Evolutionary conservation across 1,140 invertebrate genomes (phyloP).

Genomic region (Drosophila persimilis): DNA sequence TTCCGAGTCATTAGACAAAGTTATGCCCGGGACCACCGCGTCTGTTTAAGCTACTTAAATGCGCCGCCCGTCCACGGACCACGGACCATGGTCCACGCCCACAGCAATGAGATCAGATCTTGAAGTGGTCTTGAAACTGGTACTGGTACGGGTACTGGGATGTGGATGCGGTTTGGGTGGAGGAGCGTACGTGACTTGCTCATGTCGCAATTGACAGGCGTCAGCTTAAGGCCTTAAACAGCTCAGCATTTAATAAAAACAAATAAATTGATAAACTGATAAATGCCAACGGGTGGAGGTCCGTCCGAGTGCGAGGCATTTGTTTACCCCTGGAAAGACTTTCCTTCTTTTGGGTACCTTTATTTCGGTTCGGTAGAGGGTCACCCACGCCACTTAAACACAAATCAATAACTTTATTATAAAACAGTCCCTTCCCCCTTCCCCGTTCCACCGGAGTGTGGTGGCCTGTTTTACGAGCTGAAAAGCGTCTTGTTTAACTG

Average conservation of each 20-base stretch:
- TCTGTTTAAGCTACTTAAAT: conserved; percentile 82
- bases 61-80: conserved; percentile 53
- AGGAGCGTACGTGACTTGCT: conserved; percentile 51
- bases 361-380: not conserved
- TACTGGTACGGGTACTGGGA: not conserved
- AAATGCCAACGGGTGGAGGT: conserved; percentile 41
- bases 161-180: too few relatives aligned
- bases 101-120: conserved; percentile 19
- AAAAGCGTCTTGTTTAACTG: conserved; percentile 81
- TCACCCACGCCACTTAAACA: conserved; percentile 75
- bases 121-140: conserved; percentile 2
- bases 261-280: conserved; percentile 65
- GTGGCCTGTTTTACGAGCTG: conserved; percentile 73
- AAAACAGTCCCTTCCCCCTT: conserved; percentile 16
- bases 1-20: conserved; percentile 83
- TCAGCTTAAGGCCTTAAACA: conserved; percentile 57
- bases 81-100: conserved; percentile 4
- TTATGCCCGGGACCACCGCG: conserved; percentile 79
- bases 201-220: conserved; percentile 77
- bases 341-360: conserved; percentile 17
- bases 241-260: conserved; percentile 76
- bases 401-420: conserved; percentile 81
- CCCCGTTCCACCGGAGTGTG: conserved; percentile 6
- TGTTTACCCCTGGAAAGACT: conserved; percentile 21
- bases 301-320: conserved; percentile 24